Percentiles rank a stretch among this genome's conserved stretches.
Conservation (phyloP, 1,140 invertebrate genomes). For the Holotrichia oblita region DNA sequence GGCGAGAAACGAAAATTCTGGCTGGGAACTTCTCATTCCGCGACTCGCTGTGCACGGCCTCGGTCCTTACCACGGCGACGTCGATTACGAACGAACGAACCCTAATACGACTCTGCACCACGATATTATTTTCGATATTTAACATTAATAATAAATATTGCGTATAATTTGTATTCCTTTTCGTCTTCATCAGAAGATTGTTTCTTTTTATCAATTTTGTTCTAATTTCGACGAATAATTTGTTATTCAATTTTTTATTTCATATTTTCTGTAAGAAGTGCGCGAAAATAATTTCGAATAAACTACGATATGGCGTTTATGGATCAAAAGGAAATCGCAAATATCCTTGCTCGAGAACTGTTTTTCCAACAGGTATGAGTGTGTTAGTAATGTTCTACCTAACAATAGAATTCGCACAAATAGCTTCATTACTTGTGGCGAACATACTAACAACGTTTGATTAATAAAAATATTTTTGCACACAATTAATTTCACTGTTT, state of each 20-base stretch:
- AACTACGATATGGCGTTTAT: slow-evolving; percentile 62
- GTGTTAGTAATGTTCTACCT: no score
- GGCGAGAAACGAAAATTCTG: slow-evolving; percentile 59
- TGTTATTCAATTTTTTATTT: no score
- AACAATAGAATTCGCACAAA: background rate
- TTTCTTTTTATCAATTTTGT: no score
- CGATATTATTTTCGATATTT: slow-evolving; percentile 44
- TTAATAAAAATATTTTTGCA: no score
- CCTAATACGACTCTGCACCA: slow-evolving; percentile 35
- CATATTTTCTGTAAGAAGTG: no score
- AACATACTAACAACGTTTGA: no score
- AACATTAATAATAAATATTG: background rate
- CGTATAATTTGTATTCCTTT: background rate
- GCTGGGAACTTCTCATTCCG: slow-evolving; percentile 53
- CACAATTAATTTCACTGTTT: no score
- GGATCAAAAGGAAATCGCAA: slow-evolving; percentile 81
- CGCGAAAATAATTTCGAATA: background rate
- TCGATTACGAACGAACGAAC: slow-evolving; percentile 57
- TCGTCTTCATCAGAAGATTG: background rate
- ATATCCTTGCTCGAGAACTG: slow-evolving; percentile 81
- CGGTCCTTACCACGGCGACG: slow-evolving; percentile 48
- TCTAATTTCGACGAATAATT: no score
- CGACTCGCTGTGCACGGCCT: slow-evolving; percentile 55
- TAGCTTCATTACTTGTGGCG: no score
- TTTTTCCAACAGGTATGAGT: slow-evolving; percentile 70